Evolutionary conservation across 2,797 vertebrate genomes (phyloP), one percentile per base, ranked within the genome.

Genomic region (Macroramphosus scolopax): DNA sequence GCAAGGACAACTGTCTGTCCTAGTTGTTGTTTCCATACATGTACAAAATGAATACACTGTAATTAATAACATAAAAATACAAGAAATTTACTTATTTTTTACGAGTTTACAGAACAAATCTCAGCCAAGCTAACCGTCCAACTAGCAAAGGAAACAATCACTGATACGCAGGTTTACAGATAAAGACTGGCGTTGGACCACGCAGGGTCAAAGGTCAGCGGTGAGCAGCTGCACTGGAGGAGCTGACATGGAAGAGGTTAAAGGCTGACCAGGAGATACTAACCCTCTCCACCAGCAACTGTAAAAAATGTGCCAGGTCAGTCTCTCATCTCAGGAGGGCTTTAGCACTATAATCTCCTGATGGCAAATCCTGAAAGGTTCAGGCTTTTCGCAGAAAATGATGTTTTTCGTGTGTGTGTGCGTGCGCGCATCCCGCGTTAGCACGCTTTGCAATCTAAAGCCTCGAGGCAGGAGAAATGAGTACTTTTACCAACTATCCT

Each of bases 311-410:
- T 72, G 69, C 53, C 57, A n/a, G 70, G 56, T 78, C 77, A 75
- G 77, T 63, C 48, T 75, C 50, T n/a, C 49, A 53, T 72, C 69
- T 76, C 60, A 50, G 51, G 39, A 68, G 38, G 57, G 37, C 61
- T 71, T 78, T 31, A 50, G 59, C 41, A 2, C 54, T 6, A 34
- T 75, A 81, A 83, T 70, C 77, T 69, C 34, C 28, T 0, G 57
- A 63, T 18, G 37, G 51, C 55, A 77, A 82, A 72, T 71, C 57
- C 63, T 46, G 20, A 32, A 34, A 50, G 58, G 42, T 55, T 72
- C 57, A 52, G 40, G 26, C 61, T 69, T 60, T 57, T 22, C 49
- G 39, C 60, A 33, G 48, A 16, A 55, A 42, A 57, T 29, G 53
- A 54, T 68, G 49, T n/a, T 71, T 79, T 68, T 46, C 64, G 68